Evolutionary conservation across 2,797 vertebrate genomes (phyloP).

Genomic region (Cuniculus paca): DNA sequence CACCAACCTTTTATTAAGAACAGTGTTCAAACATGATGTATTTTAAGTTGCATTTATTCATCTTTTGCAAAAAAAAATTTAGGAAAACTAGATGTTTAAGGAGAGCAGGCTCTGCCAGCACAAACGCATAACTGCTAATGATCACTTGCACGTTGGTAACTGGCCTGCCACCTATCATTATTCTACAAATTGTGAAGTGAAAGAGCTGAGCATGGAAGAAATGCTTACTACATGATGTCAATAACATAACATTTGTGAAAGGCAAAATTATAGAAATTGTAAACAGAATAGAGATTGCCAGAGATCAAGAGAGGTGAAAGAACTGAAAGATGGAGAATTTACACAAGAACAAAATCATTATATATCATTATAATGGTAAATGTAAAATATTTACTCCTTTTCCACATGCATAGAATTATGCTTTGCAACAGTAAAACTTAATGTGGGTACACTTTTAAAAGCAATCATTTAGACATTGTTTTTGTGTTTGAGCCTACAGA

Average conservation of each 20-base stretch:
- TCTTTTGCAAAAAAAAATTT: neutral
- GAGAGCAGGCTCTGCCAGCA: neutral
- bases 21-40: neutral
- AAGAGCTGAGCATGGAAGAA: neutral
- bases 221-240: neutral
- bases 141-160: neutral
- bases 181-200: neutral
- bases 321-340: neutral
- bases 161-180: neutral
- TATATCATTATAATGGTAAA: neutral
- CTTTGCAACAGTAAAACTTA: neutral
- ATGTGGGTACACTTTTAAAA: neutral
- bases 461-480: too few species aligned
- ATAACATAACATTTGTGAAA: neutral
- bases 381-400: neutral
- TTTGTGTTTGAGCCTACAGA: too few species aligned
- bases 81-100: neutral
- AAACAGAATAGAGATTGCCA: neutral
- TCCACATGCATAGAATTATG: neutral
- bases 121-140: neutral
- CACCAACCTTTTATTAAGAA: conserved; percentile 21
- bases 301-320: neutral
- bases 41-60: conserved; percentile 26
- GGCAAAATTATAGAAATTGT: neutral
- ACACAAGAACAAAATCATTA: neutral